Percentiles rank a stretch among this genome's conserved stretches.
Conservation (phyloP, 2,113 vertebrate genomes). For the Eudyptes chrysolophus region DNA sequence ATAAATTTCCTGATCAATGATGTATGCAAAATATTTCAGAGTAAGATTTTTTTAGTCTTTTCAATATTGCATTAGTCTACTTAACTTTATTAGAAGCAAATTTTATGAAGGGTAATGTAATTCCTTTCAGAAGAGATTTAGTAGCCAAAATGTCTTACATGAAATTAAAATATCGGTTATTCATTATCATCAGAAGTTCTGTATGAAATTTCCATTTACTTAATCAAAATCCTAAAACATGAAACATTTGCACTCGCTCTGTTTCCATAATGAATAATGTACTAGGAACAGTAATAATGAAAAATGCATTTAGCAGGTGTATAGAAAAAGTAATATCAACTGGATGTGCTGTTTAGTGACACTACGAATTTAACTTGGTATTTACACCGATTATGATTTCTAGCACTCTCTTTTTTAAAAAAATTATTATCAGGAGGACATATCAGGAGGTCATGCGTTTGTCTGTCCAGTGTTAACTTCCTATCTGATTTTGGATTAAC, state of each 20-base stretch:
- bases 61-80: neutral
- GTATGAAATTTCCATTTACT: constrained; percentile 48
- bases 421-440: neutral
- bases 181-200: neutral
- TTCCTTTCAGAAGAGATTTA: constrained; percentile 32
- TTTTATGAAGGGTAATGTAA: constrained; percentile 24
- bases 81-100: constrained; percentile 28
- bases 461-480: neutral
- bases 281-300: neutral
- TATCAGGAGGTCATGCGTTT: neutral
- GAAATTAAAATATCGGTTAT: constrained; percentile 25
- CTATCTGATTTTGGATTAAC: neutral
- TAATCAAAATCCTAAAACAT: constrained; percentile 17
- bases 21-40: constrained; percentile 17
- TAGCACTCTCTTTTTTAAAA: neutral
- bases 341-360: neutral
- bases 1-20: constrained; percentile 9
- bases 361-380: neutral
- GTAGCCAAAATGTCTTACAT: neutral
- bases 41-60: neutral
- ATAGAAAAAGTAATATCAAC: neutral
- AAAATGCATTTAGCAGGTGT: neutral
- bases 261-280: neutral
- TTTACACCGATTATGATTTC: neutral
- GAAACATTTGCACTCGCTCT: neutral